These are phyloP conservation scores for Zingel zingel DNA, from an alignment of 2,113 vertebrate genomes.

Conservation along the genomic window DNA sequence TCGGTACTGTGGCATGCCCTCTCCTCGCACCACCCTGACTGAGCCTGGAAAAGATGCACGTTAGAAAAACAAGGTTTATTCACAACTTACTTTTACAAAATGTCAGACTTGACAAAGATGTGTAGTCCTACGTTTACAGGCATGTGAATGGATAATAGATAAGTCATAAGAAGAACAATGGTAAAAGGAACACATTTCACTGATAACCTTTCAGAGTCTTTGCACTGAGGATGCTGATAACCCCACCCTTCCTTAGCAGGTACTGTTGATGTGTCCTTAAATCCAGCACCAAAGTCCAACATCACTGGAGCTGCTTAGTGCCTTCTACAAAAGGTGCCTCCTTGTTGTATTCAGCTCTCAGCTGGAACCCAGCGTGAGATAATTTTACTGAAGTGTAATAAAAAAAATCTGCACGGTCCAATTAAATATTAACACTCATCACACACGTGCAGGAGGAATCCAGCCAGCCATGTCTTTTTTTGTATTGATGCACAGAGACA, in stretches of 20 bases:
- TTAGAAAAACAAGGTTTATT: background rate
- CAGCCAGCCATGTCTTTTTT: background rate
- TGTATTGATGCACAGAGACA: background rate
- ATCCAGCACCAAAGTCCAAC: background rate
- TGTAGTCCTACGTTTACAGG: background rate
- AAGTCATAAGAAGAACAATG: no score
- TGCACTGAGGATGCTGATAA: background rate
- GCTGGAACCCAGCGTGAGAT: background rate
- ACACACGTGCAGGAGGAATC: background rate
- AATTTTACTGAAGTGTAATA: background rate
- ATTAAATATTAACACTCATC: background rate
- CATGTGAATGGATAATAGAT: background rate
- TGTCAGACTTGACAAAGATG: background rate
- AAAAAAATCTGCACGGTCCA: background rate
- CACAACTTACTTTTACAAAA: background rate
- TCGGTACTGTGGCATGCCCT: constrained; percentile 98
- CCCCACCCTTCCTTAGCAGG: background rate
- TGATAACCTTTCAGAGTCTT: background rate
- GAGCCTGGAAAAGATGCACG: constrained; percentile 52
- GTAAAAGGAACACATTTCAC: no score
- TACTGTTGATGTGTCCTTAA: background rate
- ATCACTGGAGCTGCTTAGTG: background rate
- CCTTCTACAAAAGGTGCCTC: background rate
- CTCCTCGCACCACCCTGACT: constrained; percentile 90
- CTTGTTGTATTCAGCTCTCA: constrained; percentile 11